phyloP scores from a whole-genome alignment of 2,113 vertebrate species.

The Anas platyrhynchos region DNA sequence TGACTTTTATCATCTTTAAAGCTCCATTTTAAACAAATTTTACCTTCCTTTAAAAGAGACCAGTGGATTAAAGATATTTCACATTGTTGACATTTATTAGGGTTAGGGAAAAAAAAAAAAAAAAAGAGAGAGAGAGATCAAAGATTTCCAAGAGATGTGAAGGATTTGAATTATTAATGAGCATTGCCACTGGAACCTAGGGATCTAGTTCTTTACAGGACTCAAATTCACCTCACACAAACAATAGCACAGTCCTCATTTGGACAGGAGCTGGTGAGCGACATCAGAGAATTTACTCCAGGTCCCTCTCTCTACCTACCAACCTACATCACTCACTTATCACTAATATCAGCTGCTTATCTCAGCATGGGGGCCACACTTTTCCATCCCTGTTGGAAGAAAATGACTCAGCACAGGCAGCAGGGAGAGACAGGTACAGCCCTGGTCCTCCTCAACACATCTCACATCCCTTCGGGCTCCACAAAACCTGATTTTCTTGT shows the following conservation, averaged over 20 bases:
- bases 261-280: background rate
- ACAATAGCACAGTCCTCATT: background rate
- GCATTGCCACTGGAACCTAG: background rate
- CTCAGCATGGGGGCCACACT: background rate
- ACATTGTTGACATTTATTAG: background rate
- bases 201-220: background rate
- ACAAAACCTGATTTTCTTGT: background rate
- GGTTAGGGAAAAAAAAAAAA: background rate
- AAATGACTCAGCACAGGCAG: background rate
- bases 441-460: background rate
- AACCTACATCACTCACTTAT: background rate
- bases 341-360: background rate
- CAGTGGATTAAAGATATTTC: background rate
- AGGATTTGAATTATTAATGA: constrained; percentile 25
- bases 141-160: background rate
- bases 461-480: background rate
- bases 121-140: background rate
- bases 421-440: accelerated
- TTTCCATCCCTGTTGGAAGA: background rate
- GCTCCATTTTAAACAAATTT: background rate
- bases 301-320: background rate
- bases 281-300: background rate
- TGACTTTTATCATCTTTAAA: background rate
- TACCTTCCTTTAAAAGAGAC: background rate
- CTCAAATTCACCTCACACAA: background rate